phyloP scores from a whole-genome alignment of 2,113 vertebrate species.

The Lonchura striata region DNA sequence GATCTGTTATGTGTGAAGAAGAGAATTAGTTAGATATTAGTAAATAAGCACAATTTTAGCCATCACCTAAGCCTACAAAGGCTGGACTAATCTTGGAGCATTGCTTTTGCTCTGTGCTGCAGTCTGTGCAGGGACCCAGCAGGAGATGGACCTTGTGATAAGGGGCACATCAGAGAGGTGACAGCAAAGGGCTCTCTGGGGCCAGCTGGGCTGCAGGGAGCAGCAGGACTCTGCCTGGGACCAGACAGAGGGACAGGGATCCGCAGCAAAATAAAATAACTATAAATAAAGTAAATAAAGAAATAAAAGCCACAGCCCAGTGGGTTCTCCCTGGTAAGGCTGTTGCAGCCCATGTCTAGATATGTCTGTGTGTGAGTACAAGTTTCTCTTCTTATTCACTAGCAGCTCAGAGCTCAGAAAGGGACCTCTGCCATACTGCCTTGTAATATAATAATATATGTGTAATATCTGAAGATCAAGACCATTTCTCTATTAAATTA shows the following conservation, averaged over 20 bases:
- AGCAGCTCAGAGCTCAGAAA: not conserved
- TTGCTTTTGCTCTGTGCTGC: not conserved
- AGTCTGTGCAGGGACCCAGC: not conserved
- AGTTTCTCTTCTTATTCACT: not conserved
- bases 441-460: conserved; percentile 10
- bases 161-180: not conserved
- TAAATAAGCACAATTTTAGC: not conserved
- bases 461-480: conserved; percentile 27
- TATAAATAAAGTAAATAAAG: not conserved
- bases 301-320: not conserved
- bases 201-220: not conserved
- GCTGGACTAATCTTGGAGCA: not conserved
- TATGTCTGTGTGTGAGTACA: rapidly evolving
- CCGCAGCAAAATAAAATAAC: not conserved
- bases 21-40: not conserved
- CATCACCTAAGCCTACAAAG: not conserved
- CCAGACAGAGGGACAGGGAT: not conserved
- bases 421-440: not conserved
- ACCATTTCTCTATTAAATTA: conserved; percentile 61
- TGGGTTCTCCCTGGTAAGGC: not conserved
- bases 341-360: not conserved
- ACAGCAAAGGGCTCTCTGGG: not conserved
- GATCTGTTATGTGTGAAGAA: not conserved
- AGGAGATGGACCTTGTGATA: not conserved
- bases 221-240: not conserved